Evolutionary conservation across 2,797 vertebrate species (phyloP).

Genomic region (Anabacerthia variegaticeps): DNA sequence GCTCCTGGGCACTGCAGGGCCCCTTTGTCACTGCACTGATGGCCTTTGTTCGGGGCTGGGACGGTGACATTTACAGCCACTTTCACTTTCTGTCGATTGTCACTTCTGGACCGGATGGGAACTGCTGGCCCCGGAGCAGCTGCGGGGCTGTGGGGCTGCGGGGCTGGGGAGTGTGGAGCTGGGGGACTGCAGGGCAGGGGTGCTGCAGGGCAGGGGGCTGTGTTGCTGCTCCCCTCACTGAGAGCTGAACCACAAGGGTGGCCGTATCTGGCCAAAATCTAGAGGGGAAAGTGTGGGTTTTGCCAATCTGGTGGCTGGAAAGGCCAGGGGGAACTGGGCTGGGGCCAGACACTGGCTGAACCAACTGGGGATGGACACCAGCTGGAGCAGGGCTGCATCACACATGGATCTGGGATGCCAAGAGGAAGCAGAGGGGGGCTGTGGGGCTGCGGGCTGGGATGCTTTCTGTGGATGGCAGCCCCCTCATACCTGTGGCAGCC

Average conservation of each 20-base stretch:
- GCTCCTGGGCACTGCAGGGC: background rate
- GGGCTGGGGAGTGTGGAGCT: background rate
- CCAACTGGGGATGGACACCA: rapidly evolving
- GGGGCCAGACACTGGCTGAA: background rate
- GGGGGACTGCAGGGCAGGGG: background rate
- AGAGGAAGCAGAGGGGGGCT: background rate
- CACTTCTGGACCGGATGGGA: background rate
- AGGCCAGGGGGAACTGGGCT: rapidly evolving
- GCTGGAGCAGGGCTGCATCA: background rate
- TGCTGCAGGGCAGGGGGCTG: background rate
- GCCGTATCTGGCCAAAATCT: background rate
- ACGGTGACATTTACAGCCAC: conserved; percentile 35
- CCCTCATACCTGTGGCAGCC: background rate
- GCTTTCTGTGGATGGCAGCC: background rate
- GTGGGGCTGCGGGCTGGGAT: rapidly evolving
- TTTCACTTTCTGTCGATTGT: conserved; percentile 39
- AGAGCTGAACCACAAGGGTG: background rate
- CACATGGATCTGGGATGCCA: rapidly evolving
- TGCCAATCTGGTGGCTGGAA: rapidly evolving
- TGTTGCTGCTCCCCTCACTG: background rate
- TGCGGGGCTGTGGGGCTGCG: background rate
- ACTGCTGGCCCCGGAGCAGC: background rate
- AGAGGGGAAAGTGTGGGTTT: rapidly evolving
- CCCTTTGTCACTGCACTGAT: conserved; percentile 37
- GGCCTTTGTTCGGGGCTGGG: conserved; percentile 17